These are phyloP conservation scores for Holacanthus passer DNA, from an alignment of 2,113 vertebrate genomes.

Conservation along the genomic window DNA sequence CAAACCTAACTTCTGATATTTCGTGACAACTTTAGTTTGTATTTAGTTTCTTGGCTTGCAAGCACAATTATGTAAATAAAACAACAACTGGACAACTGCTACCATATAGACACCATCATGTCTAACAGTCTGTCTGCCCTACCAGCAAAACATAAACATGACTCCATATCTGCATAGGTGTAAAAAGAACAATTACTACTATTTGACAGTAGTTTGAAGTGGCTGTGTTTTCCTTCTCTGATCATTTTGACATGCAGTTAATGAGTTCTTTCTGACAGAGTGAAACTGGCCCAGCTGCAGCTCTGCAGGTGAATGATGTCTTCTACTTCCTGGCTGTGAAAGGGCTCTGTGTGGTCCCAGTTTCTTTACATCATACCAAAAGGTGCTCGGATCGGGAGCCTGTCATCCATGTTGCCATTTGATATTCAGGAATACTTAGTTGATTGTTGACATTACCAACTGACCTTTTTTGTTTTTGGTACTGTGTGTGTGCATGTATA, in stretches of 20 bases:
- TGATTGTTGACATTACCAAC: constrained; percentile 78
- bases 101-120: background rate
- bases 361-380: constrained; percentile 79
- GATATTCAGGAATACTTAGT: constrained; percentile 73
- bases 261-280: constrained; percentile 77
- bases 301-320: constrained; percentile 75
- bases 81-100: constrained; percentile 15
- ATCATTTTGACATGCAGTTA: constrained; percentile 67
- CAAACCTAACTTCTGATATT: background rate
- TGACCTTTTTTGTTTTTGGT: constrained; percentile 77
- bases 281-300: constrained; percentile 77
- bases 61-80: constrained; percentile 24
- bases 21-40: background rate
- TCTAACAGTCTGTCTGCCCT: background rate
- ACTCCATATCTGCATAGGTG: constrained; percentile 13
- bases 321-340: constrained; percentile 76
- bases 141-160: constrained; percentile 20
- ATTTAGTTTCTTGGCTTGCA: background rate
- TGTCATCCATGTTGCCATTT: constrained; percentile 74
- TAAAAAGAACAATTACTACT: constrained; percentile 44
- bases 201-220: constrained; percentile 52
- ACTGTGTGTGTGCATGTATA: background rate
- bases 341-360: constrained; percentile 80
- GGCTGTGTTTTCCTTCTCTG: constrained; percentile 65
- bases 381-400: constrained; percentile 56